Base-by-base conservation (phyloP, 1,140 invertebrate species). In the Harpegnathos saltator region DNA sequence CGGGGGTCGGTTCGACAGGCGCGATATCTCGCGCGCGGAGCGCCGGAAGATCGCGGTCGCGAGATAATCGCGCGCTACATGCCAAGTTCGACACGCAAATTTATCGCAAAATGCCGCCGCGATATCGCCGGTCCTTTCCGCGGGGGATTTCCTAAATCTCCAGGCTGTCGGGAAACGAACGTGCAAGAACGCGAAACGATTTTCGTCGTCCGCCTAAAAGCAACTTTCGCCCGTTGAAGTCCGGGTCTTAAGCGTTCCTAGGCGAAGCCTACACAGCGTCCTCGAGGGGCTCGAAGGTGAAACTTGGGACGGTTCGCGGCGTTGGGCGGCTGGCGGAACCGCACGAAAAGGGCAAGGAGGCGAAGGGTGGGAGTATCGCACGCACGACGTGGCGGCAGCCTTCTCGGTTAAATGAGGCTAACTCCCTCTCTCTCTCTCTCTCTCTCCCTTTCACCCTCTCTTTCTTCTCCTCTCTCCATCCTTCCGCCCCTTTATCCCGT, bases 391-490 rank as follows among this genome's bases (percentile, higher is more conserved):
- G 87, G 85, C 87, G 85, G 85, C 83, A 89, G 86, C 85, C 88
- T 89, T 90, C 91, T 93, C 90, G 89, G 92, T 93, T 93, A 93
- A 93, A 92, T 92, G 92, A 92, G 91, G 92, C 90, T 92, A 92
- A 91, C 91, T 92, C 91, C 82, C 74, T 69, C 58, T 62, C 82
- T 75, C 58, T 61, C 65, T 74, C 50, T 52, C 38, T 65, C 54
- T 50, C 68, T 26, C 44, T 38, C 56, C 22, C 33, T 54, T 44
- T 38, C 66, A 26, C 9, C 7, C 50, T n/a, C 14, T 59, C 38
- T 73, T 2, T 50, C 73, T 50, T 71, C 68, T 44, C 71, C 29
- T 58, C 24, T n/a, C 22, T 14, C 54, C 50, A 33, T 50, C 50
- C 44, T 56, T 22, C 38, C 50, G 58, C 63, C 29, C 48, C 82